Base-by-base conservation (phyloP, 2,888 invertebrate genomes). In the Dioctria rufipes region DNA sequence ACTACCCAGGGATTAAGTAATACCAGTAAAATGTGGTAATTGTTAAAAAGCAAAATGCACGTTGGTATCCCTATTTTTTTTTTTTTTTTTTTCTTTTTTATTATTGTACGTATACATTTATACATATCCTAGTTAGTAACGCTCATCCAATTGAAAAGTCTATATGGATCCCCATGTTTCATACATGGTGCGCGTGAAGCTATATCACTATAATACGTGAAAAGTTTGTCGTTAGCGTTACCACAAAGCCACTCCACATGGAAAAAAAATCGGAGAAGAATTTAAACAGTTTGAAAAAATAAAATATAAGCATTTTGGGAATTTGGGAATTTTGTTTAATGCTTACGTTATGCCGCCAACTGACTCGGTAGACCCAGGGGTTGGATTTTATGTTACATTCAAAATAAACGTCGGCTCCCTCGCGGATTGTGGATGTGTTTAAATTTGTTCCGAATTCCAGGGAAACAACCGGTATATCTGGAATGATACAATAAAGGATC, bases 381-480 rank as follows among this genome's bases (percentile, higher is more conserved):
- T 96, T 96, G 39, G 96, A 95, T 87, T 94, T 94, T 86, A 96
- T 95, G 88, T 93, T 95, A 90, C 96, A 96, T 88, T 96, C 96
- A 87, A 96, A 96, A 90, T 96, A 96, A 9, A 96, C 96, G 87
- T 96, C 96, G 82, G 95, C 95, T 5, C 95, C 96, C 88, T 96
- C 96, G 85, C 94, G 94, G 86, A 97, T 95, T 84, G 93, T 93
- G 2, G 95, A 93, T 86, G 95, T 80, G 78, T 88, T 94, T 66
- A 95, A 90, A 85, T 93, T 96, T 84, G 95, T 95, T 3, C 96
- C 96, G 84, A 96, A 91, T 86, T 95, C 95, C 84, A 96, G 88
- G 8, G 93, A 93, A 80, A 96, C 95, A 85, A 96, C 92, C 1
- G 96, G 96, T 13, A 94, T 93, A 90, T 96, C 96, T 96, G 92